A percentile compares a stretch with the other conserved stretches of the same genome.
phyloP scores from a whole-genome alignment of 2,797 vertebrate species.

The Rhyacichthys aspro region DNA sequence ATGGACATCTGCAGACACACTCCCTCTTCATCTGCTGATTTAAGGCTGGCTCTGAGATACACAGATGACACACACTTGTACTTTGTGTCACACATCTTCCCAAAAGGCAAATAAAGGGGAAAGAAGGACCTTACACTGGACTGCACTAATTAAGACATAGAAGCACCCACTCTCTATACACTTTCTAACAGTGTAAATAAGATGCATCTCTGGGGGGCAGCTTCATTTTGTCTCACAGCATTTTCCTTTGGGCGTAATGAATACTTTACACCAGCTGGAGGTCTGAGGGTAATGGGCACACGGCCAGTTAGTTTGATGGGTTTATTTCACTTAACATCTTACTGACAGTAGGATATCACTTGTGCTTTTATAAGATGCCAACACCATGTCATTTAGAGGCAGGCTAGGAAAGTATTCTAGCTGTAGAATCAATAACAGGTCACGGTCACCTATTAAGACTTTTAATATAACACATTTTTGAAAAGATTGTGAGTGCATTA shows the following conservation, averaged over 20 bases:
- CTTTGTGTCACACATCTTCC: background rate
- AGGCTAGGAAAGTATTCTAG: too few species aligned
- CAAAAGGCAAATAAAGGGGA: background rate
- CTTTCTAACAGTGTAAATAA: constrained; percentile 51
- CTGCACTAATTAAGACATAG: constrained; percentile 38
- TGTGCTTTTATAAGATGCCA: background rate
- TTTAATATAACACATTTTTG: too few species aligned
- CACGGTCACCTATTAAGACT: too few species aligned
- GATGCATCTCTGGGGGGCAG: constrained; percentile 32
- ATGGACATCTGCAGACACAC: too few species aligned
- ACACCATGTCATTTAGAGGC: too few species aligned
- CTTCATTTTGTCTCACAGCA: constrained; percentile 46
- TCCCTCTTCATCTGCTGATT: too few species aligned
- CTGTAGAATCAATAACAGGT: too few species aligned
- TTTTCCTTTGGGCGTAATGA: constrained; percentile 63
- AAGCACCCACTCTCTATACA: constrained; percentile 18
- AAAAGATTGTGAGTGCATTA: too few species aligned
- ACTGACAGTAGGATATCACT: constrained; percentile 36
- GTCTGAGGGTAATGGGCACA: constrained; percentile 54
- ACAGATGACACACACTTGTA: background rate
- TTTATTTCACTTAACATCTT: constrained; percentile 58
- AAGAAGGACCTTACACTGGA: constrained; percentile 12
- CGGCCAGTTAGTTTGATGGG: constrained; percentile 49
- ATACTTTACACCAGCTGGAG: constrained; percentile 54
- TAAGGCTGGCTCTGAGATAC: too few species aligned